Evolutionary conservation across 2,113 vertebrate species (phyloP), one percentile per base, ranked within the genome.

Genomic region (Promerops cafer): DNA sequence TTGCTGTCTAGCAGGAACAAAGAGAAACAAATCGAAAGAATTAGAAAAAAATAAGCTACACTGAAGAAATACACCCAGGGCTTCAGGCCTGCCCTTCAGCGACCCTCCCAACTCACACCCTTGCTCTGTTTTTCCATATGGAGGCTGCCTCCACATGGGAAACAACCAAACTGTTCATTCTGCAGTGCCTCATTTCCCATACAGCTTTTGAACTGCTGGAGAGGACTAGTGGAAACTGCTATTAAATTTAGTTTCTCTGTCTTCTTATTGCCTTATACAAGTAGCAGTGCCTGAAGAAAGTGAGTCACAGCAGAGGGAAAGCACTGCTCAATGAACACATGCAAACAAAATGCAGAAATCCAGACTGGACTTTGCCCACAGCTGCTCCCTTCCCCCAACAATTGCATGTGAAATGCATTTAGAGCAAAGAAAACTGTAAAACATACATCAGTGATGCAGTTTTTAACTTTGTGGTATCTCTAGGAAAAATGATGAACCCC

Each of bases 391-490:
- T 93, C 45, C 40, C 37, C 17, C 47, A 49, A 5, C 49, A 33
- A 44, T 0, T 78, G 72, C 56, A 84, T 2, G 1, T 50, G 33
- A 87, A 75, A 74, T 3, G 0, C 33, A 69, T 83, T 64, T 45
- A 65, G 72, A 81, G 52, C 44, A 76, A 87, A 85, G 11, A 69
- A 68, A 74, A n/a, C 37, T 10, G 5, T 5, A 60, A 64, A 75
- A 57, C 11, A 5, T 19, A 7, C 1, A 28, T 13, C 9, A 47
- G 0, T 1, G 0, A 47, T 28, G 56, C 10, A 13, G 47, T 12
- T 84, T 87, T 81, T n/a, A 89, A 53, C 65, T 24, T 3, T 33
- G 49, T 30, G 40, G 31, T n/a, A 31, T 69, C 18, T 11, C 53
- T 28, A 76, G 47, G 44, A 44, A 64, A 59, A 93, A 75, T 4